These are phyloP conservation scores for Etia nguti DNA, from an alignment of 2,113 vertebrate species.

Conservation along the genomic window DNA sequence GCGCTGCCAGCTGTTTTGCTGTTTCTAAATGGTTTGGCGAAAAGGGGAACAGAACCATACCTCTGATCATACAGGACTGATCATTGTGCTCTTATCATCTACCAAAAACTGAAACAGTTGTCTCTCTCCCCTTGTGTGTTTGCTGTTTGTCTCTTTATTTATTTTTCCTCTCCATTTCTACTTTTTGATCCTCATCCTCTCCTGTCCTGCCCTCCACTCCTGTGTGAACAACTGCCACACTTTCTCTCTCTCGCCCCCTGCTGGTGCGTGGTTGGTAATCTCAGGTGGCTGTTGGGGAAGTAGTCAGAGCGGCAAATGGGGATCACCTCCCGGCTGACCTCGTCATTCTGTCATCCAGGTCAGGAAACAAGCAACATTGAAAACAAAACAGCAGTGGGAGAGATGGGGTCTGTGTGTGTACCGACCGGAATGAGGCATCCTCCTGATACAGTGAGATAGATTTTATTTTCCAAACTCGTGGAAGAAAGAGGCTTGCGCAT, in stretches of 20 bases:
- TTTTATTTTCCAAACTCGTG: neutral
- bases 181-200: neutral
- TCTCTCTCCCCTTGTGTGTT: constrained; percentile 67
- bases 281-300: constrained; percentile 97
- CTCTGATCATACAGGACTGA: constrained; percentile 74
- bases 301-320: constrained; percentile 97
- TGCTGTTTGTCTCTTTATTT: constrained; percentile 11
- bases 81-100: constrained; percentile 70
- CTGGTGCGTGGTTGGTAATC: constrained; percentile 80
- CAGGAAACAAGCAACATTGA: constrained; percentile 75
- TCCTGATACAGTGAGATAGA: neutral
- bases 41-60: constrained; percentile 64
- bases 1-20: neutral
- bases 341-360: constrained; percentile 99
- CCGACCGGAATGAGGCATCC: neutral
- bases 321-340: constrained; percentile 98
- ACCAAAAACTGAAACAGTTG: constrained; percentile 77
- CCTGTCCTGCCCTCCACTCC: neutral
- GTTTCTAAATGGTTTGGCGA: constrained; percentile 81
- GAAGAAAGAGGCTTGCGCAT: neutral
- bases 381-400: constrained; percentile 70
- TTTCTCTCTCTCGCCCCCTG: constrained; percentile 74
- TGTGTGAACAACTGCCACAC: constrained; percentile 51
- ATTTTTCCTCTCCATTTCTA: neutral
- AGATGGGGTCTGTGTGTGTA: constrained; percentile 24